Conservation (phyloP, 1,140 invertebrate species). For the Lordiphosa stackelbergi region DNA sequence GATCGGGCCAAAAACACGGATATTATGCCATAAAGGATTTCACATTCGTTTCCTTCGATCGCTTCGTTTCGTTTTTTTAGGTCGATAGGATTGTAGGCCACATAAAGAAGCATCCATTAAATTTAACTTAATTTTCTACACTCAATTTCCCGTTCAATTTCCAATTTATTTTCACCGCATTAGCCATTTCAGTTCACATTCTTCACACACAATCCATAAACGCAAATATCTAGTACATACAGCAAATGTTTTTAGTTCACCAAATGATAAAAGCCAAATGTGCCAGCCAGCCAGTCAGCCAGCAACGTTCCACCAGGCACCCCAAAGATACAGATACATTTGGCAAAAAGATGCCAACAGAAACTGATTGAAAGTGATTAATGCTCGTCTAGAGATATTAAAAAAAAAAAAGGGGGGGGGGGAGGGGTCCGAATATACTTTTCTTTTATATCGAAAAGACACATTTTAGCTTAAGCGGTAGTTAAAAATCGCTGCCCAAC, state of each 20-base stretch:
- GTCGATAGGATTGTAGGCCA: too few species aligned
- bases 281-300: constrained; percentile 1
- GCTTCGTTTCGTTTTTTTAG: too few species aligned
- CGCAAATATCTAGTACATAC: constrained; percentile 21
- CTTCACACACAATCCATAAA: constrained; percentile 20
- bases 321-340: constrained; percentile 24
- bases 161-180: too few species aligned
- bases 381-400: constrained; percentile 15
- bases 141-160: too few species aligned
- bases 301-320: constrained; percentile 28
- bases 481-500: constrained; percentile 25
- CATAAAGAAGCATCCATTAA: too few species aligned
- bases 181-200: constrained; percentile 5
- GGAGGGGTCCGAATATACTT: background rate
- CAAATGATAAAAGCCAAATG: constrained; percentile 60
- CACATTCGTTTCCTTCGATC: too few species aligned
- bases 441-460: constrained; percentile 7
- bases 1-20: too few species aligned
- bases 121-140: too few species aligned
- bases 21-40: too few species aligned
- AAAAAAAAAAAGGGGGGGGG: too few species aligned
- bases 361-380: constrained; percentile 54
- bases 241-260: constrained; percentile 19
- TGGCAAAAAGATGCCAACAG: constrained; percentile 17
- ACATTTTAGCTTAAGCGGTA: constrained; percentile 29